Percentiles rank a stretch among this genome's conserved stretches.
Evolutionary conservation across 2,797 vertebrate species (phyloP).

Genomic region (Pipistrellus pygmaeus): DNA sequence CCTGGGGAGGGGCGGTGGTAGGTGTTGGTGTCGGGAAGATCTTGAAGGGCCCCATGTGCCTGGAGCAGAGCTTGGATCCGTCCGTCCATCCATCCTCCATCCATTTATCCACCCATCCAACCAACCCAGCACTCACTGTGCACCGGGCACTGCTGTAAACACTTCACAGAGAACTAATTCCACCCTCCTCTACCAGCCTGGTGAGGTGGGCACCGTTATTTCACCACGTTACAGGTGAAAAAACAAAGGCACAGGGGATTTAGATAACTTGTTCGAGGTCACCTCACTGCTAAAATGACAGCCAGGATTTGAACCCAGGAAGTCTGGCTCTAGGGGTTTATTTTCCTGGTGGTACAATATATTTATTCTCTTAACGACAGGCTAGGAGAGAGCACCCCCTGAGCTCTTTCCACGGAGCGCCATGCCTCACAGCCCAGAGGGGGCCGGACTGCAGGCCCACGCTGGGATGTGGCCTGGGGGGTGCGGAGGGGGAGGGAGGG

Average conservation of each 20-base stretch:
- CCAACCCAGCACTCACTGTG: background rate
- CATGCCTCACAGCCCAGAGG: background rate
- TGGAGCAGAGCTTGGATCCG: background rate
- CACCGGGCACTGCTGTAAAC: background rate
- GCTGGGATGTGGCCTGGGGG: background rate
- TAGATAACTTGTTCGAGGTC: background rate
- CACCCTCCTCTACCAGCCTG: background rate
- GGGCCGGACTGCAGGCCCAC: background rate
- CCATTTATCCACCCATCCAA: background rate
- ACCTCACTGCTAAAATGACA: background rate
- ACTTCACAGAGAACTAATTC: background rate
- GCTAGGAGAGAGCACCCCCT: background rate
- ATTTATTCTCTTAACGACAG: background rate
- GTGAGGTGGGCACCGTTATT: background rate
- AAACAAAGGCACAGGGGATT: background rate
- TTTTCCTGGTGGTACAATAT: conserved; percentile 12
- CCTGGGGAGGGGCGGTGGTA: background rate
- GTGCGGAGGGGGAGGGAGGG: background rate
- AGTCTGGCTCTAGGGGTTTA: background rate
- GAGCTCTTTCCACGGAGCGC: background rate
- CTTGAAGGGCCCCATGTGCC: background rate
- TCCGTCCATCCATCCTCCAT: background rate
- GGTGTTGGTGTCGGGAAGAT: background rate
- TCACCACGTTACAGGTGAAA: background rate
- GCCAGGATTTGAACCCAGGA: background rate